Evolutionary conservation across 2,797 vertebrate genomes (phyloP).

Genomic region (Sebastes aleutianus): DNA sequence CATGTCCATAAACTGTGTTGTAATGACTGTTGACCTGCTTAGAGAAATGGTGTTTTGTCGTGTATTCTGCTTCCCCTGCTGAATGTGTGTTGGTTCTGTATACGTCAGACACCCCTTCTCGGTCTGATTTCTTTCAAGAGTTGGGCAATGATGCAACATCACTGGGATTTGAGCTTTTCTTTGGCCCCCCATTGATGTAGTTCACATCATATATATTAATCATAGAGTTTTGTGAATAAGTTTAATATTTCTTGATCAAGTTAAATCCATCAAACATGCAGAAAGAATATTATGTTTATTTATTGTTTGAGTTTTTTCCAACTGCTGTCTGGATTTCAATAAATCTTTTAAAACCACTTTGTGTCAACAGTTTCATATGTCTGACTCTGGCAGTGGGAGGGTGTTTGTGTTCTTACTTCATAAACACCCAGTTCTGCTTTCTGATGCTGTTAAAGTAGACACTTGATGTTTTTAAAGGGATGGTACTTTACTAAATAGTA

Average conservation of each 20-base stretch:
- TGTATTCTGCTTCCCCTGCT: background rate
- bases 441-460: background rate
- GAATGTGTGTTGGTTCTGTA: background rate
- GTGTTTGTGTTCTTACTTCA: background rate
- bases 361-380: background rate
- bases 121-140: background rate
- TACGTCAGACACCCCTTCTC: background rate
- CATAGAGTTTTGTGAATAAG: background rate
- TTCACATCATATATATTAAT: background rate
- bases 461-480: background rate
- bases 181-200: background rate
- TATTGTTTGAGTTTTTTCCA: slow-evolving; percentile 31
- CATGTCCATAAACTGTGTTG: background rate
- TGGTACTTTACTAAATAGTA: background rate
- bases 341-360: slow-evolving; percentile 37
- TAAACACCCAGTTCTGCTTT: background rate
- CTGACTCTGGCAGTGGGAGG: background rate
- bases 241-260: slow-evolving; percentile 4
- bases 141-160: background rate
- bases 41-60: background rate
- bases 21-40: background rate
- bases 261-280: background rate
- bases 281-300: slow-evolving; percentile 45
- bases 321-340: slow-evolving; percentile 40
- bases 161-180: slow-evolving; percentile 1